These are phyloP conservation scores for Hyaena hyaena DNA, from an alignment of 2,113 vertebrate genomes.

Conservation along the genomic window DNA sequence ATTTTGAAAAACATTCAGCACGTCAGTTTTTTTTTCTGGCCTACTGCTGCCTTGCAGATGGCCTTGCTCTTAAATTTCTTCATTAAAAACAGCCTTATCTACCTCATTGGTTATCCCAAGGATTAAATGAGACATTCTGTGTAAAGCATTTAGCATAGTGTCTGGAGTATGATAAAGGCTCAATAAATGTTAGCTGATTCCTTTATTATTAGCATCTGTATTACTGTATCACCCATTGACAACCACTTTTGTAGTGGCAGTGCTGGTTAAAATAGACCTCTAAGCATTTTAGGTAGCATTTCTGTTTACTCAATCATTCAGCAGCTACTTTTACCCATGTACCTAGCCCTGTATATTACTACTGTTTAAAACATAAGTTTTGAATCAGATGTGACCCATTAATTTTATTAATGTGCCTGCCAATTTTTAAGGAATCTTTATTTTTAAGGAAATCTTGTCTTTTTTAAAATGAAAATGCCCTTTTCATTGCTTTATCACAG, in stretches of 20 bases:
- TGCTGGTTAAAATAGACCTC: slow-evolving; percentile 17
- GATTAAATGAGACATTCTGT: slow-evolving; percentile 13
- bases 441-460: slow-evolving; percentile 42
- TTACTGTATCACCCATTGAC: not conserved
- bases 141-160: not conserved
- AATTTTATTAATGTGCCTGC: not conserved
- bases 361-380: slow-evolving; percentile 5
- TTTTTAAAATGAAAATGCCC: not conserved
- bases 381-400: not conserved
- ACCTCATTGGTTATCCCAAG: not conserved
- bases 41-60: not conserved
- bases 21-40: not conserved
- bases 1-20: not conserved
- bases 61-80: not conserved
- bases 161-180: not conserved
- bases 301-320: not conserved
- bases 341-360: not conserved
- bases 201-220: not conserved
- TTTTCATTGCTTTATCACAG: not conserved
- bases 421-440: not conserved
- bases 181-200: not conserved
- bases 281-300: not conserved
- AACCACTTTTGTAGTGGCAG: not conserved
- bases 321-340: not conserved
- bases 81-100: not conserved